Conservation (phyloP, 1,140 invertebrate species). For the Leptinotarsa lineolata region DNA sequence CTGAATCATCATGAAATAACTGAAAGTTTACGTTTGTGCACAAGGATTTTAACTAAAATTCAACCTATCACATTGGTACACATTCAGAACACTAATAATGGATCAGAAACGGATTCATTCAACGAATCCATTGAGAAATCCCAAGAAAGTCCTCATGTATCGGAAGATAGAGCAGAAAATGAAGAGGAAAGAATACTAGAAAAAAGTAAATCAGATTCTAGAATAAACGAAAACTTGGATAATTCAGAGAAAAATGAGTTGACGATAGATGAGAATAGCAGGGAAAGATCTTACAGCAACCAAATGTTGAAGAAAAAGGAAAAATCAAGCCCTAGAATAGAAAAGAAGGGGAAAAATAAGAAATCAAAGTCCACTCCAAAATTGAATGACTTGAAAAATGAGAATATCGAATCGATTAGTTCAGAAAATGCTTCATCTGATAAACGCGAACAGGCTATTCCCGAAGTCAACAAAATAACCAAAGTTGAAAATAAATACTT, state of each 20-base stretch:
- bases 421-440: constrained; percentile 31
- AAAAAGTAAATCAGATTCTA: constrained; percentile 70
- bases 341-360: constrained; percentile 60
- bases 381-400: constrained; percentile 59
- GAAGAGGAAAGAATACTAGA: constrained; percentile 55
- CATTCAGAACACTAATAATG: constrained; percentile 24
- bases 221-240: constrained; percentile 65
- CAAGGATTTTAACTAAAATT: constrained; percentile 77
- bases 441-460: constrained; percentile 12
- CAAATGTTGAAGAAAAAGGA: constrained; percentile 55
- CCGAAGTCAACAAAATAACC: constrained; percentile 25
- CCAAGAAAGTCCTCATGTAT: constrained; percentile 20
- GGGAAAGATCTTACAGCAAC: constrained; percentile 56
- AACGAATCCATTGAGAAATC: constrained; percentile 9
- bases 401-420: constrained; percentile 42
- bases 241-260: constrained; percentile 54
- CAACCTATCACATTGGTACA: constrained; percentile 62
- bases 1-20: constrained; percentile 69
- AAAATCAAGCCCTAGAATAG: constrained; percentile 59
- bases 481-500: constrained; percentile 54
- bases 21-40: constrained; percentile 69
- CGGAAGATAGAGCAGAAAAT: constrained; percentile 19
- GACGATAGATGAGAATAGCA: constrained; percentile 46
- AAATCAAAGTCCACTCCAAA: constrained; percentile 62
- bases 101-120: constrained; percentile 16